Percentiles rank a stretch among this genome's conserved stretches.
Conservation (phyloP, 2,797 vertebrate genomes). For the Helostoma temminkii region DNA sequence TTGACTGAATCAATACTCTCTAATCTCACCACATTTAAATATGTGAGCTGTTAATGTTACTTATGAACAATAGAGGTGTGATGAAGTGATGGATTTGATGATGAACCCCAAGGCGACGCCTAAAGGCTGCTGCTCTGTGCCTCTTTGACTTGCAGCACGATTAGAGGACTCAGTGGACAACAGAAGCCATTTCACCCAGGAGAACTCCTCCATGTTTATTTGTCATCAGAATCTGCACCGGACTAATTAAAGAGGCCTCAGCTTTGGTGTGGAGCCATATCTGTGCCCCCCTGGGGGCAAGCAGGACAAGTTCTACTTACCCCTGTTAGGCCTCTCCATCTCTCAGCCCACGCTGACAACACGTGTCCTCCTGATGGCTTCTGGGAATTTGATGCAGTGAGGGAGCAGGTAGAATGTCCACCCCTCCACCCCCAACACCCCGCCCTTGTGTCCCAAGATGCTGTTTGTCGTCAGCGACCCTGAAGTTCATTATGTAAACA, state of each 20-base stretch:
- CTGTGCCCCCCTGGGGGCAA: slow-evolving; percentile 44
- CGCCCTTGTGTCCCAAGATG: slow-evolving; percentile 69
- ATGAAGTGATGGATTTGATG: slow-evolving; percentile 59
- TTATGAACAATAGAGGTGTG: background rate
- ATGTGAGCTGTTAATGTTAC: slow-evolving; percentile 12
- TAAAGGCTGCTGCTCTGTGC: slow-evolving; percentile 29
- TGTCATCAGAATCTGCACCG: slow-evolving; percentile 72
- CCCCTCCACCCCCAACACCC: slow-evolving; percentile 55
- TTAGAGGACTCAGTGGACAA: slow-evolving; percentile 44
- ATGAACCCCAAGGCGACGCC: slow-evolving; percentile 50
- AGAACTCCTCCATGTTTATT: slow-evolving; percentile 78
- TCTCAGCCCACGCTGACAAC: slow-evolving; percentile 62
- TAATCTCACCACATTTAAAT: background rate
- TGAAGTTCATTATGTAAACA: slow-evolving; percentile 78
- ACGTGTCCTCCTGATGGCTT: slow-evolving; percentile 58
- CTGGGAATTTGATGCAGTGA: slow-evolving; percentile 64
- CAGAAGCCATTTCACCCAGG: slow-evolving; percentile 49
- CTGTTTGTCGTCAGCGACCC: slow-evolving; percentile 72
- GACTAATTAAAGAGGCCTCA: slow-evolving; percentile 79
- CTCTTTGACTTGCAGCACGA: slow-evolving; percentile 36
- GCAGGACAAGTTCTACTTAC: slow-evolving; percentile 46
- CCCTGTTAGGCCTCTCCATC: slow-evolving; percentile 34
- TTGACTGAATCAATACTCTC: background rate
- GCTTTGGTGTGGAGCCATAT: slow-evolving; percentile 68
- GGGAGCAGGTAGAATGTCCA: slow-evolving; percentile 71